phyloP scores from a whole-genome alignment of 2,888 invertebrate genomes.

The Brachycybe producta region DNA sequence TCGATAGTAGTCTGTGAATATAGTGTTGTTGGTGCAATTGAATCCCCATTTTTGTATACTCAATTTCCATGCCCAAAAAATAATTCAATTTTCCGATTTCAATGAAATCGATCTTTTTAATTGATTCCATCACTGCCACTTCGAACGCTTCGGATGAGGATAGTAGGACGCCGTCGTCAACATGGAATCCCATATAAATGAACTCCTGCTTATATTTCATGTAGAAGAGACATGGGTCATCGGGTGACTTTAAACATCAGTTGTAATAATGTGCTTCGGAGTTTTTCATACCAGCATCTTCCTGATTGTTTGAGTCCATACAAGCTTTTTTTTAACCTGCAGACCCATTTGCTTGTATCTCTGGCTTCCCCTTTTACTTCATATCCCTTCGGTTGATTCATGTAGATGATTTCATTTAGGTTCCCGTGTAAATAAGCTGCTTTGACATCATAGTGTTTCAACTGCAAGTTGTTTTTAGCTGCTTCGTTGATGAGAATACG shows the following conservation, averaged over 20 bases:
- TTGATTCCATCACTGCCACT: background rate
- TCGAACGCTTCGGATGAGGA: background rate
- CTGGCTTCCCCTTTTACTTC: background rate
- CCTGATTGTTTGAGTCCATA: no score
- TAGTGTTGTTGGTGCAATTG: background rate
- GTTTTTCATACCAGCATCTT: background rate
- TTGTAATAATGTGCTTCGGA: background rate
- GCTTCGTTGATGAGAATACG: background rate
- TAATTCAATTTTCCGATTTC: background rate
- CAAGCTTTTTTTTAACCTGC: background rate
- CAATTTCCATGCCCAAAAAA: background rate
- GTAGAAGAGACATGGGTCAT: background rate
- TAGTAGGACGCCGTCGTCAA: background rate
- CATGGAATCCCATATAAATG: background rate
- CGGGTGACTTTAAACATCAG: background rate
- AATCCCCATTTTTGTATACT: background rate
- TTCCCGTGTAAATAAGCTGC: background rate
- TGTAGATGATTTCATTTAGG: background rate
- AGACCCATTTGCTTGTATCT: no score
- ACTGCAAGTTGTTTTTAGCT: background rate
- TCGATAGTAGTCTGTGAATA: background rate
- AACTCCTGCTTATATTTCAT: background rate
- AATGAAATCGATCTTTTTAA: background rate
- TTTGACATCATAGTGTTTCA: background rate
- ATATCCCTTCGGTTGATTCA: background rate